These are phyloP conservation scores for Cyanistes caeruleus DNA, from an alignment of 2,113 vertebrate species.

Conservation along the genomic window DNA sequence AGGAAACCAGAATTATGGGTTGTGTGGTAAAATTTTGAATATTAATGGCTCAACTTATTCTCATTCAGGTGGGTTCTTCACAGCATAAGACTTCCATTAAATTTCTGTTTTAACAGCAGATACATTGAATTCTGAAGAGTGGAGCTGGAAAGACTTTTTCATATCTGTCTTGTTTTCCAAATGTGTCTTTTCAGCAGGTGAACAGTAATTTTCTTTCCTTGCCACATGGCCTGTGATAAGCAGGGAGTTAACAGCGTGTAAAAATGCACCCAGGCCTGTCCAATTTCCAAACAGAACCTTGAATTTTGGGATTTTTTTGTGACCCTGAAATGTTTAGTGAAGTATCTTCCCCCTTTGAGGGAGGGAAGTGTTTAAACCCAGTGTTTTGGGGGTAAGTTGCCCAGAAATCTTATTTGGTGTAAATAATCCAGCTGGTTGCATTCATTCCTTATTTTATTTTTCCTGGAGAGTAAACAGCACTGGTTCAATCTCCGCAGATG, in stretches of 20 bases:
- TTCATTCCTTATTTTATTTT: background rate
- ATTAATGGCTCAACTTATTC: accelerated
- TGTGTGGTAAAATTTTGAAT: background rate
- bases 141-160: background rate
- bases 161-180: background rate
- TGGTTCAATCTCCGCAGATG: background rate
- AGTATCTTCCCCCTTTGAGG: background rate
- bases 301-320: background rate
- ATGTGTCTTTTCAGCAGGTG: background rate
- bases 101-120: background rate
- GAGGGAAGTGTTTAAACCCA: background rate
- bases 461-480: background rate
- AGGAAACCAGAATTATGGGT: background rate
- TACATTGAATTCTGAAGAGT: background rate
- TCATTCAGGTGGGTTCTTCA: background rate
- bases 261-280: background rate
- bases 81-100: background rate
- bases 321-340: background rate
- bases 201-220: background rate
- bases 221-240: background rate
- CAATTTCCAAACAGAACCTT: background rate
- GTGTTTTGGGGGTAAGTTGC: background rate
- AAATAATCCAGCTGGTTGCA: background rate
- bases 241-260: background rate
- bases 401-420: background rate